Percentiles rank a stretch among this genome's conserved stretches.
Evolutionary conservation across 2,113 vertebrate species (phyloP).

Genomic region (Cranoglanis bouderius): DNA sequence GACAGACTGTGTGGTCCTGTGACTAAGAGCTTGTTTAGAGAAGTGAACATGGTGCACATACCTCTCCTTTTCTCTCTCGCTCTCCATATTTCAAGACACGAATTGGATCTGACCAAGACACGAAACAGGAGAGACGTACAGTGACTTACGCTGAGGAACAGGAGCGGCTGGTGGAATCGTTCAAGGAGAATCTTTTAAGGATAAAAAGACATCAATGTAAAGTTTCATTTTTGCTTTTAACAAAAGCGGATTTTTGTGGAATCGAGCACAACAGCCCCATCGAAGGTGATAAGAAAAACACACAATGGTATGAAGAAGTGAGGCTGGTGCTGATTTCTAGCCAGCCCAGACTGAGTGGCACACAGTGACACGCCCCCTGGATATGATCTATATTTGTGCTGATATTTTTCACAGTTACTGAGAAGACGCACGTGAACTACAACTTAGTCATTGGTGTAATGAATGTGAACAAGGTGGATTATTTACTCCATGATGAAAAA

Average conservation of each 20-base stretch:
- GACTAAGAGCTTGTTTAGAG: slow-evolving; percentile 61
- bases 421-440: too few species aligned
- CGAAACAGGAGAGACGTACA: neutral
- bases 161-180: neutral
- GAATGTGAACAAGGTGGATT: neutral
- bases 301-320: neutral
- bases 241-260: neutral
- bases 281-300: neutral
- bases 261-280: neutral
- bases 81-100: neutral
- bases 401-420: too few species aligned
- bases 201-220: neutral
- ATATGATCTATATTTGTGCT: neutral
- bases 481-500: neutral
- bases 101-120: neutral
- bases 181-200: neutral
- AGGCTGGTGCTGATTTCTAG: neutral
- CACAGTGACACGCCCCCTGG: neutral
- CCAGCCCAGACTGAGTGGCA: neutral
- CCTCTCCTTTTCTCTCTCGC: neutral
- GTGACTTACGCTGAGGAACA: neutral
- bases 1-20: slow-evolving; percentile 56
- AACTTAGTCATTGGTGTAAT: too few species aligned
- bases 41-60: slow-evolving; percentile 56
- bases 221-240: neutral